Evolutionary conservation across 2,888 invertebrate species (phyloP), one percentile per base, ranked within the genome.

Genomic region (Melieria picta): DNA sequence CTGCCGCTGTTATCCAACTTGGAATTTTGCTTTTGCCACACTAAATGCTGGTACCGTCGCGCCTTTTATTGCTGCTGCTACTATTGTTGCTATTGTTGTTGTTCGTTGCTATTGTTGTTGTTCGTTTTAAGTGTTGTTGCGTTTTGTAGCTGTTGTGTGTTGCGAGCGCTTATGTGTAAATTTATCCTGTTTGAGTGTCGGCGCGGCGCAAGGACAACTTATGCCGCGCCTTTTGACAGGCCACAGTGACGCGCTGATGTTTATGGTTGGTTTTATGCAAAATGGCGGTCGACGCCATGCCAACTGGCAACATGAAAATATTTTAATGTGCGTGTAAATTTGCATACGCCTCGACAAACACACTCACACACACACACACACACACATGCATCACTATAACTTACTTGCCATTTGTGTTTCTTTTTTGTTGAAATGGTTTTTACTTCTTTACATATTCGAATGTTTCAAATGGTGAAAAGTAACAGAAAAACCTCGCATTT

Each of bases 241-340:
- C 30, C 30, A 30, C 30, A 30, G 30, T 58, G 58, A 58, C 30
- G 30, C 30, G 58, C 16, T 58, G 58, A 13, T 11, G 16, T 57
- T 57, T 7, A 7, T 57, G 16, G 57, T 16, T 16, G 57, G 57
- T 57, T 58, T 30, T 13, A 10, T 47, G 11, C 62, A 16, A 16
- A 64, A 16, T 52, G 47, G 56, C 65, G 65, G 45, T 46, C 65
- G 47, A 16, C 16, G 16, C 16, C 16, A 16, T 16, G 16, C 65
- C 57, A 57, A 65, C 65, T 65, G 65, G 55, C 65, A 65, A 65
- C 65, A 43, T 65, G 55, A 65, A 50, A 52, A 55, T 52, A 42
- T 30, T 52, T 57, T 57, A 65, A 57, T 57, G 57, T 30, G 30
- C 13, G 57, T 65, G 56, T 16, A 65, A 65, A 56, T 65, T 48